Evolutionary conservation across 2,113 vertebrate species (phyloP), one percentile per base, ranked within the genome.

Genomic region (Tetrax tetrax): DNA sequence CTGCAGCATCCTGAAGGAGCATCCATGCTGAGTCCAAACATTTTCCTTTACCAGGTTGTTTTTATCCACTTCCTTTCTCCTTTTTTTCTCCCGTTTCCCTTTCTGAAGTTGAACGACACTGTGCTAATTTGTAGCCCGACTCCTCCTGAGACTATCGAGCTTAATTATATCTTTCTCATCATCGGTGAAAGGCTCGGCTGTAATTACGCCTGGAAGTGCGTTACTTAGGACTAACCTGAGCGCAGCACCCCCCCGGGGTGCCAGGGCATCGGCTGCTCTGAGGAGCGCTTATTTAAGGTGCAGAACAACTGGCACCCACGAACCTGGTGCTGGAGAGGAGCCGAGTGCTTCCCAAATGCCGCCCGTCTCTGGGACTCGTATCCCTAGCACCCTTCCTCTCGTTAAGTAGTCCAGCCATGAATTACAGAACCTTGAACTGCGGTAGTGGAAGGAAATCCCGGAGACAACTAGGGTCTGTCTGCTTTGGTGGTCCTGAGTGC

Each of bases 161-260:
- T 96, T 97, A 96, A 97, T 97, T 96, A 95, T 82, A 85, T 92
- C 95, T 96, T 91, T 78, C 94, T 92, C 65, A 6, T 37, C 57
- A 2, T 33, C 20, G 82, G 83, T 90, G 80, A 87, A 68, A 4
- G 89, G 88, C 93, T 93, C 0, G 6, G 90, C 61, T 92, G 10
- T 96, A 97, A 97, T 95, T 96, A 93, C 1, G 69, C 37, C 70
- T 57, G 77, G 74, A 82, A 79, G 86, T 60, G 89, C 77, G 24
- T 84, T 96, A 96, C 31, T 97, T 97, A 95, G 96, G 89, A 87
- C 83, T 96, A 87, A 92, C 89, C 83, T 31, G 61, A 47, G 72
- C 74, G 51, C 35, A 75, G 63, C 60, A 70, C 78, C 87, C 74
- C 65, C 76, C 54, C 3, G 4, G 93, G 74, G 89, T 87, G 57